phyloP scores from a whole-genome alignment of 2,888 invertebrate genomes.

The Oscheius sp. region DNA sequence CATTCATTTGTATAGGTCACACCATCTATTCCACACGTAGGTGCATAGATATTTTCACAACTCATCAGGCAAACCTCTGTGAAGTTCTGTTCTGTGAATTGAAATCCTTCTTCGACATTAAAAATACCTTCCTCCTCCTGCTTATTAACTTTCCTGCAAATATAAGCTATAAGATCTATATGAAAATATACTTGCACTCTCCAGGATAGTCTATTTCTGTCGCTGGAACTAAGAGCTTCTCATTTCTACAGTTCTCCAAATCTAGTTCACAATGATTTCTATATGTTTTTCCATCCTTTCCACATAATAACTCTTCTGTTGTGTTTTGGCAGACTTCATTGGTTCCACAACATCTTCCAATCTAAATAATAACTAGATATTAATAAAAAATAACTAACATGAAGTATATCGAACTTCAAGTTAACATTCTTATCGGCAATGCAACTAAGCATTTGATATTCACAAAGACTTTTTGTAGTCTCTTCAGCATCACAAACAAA shows the following conservation, averaged over 20 bases:
- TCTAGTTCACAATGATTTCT: constrained; percentile 48
- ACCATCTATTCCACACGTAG: constrained; percentile 61
- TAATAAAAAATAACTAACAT: too few relatives aligned
- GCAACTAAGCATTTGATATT: constrained; percentile 66
- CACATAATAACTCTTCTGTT: constrained; percentile 56
- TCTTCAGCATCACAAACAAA: constrained; percentile 65
- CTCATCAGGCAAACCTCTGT: constrained; percentile 30
- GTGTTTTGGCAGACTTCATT: constrained; percentile 46
- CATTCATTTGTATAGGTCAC: constrained; percentile 63
- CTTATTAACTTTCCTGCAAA: not conserved
- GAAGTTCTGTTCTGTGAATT: not conserved
- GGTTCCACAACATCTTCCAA: constrained; percentile 55
- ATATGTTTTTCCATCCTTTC: constrained; percentile 57
- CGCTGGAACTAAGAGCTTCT: constrained; percentile 49
- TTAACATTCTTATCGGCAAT: constrained; percentile 62
- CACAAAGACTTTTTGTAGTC: constrained; percentile 59
- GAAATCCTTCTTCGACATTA: not conserved
- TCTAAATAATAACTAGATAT: constrained; percentile 25
- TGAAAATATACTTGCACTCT: constrained; percentile 35
- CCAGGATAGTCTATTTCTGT: constrained; percentile 28
- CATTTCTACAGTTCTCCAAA: constrained; percentile 43
- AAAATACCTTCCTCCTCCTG: constrained; percentile 1
- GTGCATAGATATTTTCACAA: constrained; percentile 58
- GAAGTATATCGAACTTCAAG: constrained; percentile 62
- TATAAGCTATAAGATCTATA: not conserved